A percentile compares a stretch with the other conserved stretches of the same genome.
Conservation (phyloP, 2,797 vertebrate species). For the Cephalopachus bancanus region DNA sequence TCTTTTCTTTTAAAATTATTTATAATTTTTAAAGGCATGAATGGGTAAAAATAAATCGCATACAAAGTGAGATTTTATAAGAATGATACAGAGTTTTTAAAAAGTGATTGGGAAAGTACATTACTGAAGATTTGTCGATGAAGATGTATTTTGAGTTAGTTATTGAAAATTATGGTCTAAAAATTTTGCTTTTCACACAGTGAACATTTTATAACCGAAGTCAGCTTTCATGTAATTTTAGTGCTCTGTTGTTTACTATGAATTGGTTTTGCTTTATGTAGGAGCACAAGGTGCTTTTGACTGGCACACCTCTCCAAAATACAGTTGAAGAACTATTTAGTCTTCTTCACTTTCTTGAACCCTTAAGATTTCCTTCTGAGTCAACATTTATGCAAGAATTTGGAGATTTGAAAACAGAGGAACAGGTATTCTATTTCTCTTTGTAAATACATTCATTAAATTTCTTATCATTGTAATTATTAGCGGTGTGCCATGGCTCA, state of each 20-base stretch:
- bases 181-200: background rate
- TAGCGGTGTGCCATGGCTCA: background rate
- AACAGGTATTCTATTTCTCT: slow-evolving; percentile 92
- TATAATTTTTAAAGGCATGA: background rate
- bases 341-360: slow-evolving; percentile 98
- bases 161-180: background rate
- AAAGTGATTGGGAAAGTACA: background rate
- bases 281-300: slow-evolving; percentile 99
- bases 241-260: background rate
- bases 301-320: slow-evolving; percentile 99
- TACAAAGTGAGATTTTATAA: background rate
- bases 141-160: slow-evolving; percentile 34
- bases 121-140: background rate
- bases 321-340: slow-evolving; percentile 99
- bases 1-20: slow-evolving; percentile 15
- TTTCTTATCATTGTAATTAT: slow-evolving; percentile 39
- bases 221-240: slow-evolving; percentile 30
- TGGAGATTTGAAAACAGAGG: slow-evolving; percentile 98
- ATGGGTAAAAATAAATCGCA: slow-evolving; percentile 3
- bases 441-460: slow-evolving; percentile 22
- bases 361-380: slow-evolving; percentile 96
- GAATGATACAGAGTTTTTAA: background rate
- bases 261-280: slow-evolving; percentile 79
- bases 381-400: slow-evolving; percentile 99
- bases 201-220: background rate